phyloP scores from a whole-genome alignment of 1,140 invertebrate species.

The Antheraea pernyi region DNA sequence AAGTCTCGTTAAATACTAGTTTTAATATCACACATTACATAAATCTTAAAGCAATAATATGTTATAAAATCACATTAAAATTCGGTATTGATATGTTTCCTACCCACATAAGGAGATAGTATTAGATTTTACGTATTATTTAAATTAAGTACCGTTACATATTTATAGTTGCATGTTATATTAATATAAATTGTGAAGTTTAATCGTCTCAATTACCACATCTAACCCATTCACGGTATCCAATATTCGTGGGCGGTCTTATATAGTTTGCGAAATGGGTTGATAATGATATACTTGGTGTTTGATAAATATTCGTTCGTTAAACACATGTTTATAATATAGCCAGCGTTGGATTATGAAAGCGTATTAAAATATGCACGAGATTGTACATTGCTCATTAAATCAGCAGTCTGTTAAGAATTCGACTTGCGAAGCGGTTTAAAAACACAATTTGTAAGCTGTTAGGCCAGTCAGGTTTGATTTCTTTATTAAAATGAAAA shows the following conservation, averaged over 20 bases:
- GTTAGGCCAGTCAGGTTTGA: not conserved
- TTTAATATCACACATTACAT: too few species aligned
- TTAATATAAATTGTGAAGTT: not conserved
- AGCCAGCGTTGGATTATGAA: not conserved
- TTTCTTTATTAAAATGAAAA: too few species aligned
- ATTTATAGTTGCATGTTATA: too few species aligned
- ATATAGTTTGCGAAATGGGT: not conserved
- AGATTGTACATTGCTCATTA: not conserved
- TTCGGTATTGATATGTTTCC: too few species aligned
- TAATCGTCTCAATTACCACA: not conserved
- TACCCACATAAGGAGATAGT: too few species aligned
- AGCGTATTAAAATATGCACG: not conserved
- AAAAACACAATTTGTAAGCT: not conserved
- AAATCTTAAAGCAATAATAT: too few species aligned
- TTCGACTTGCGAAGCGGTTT: not conserved
- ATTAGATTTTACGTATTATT: too few species aligned
- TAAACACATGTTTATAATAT: not conserved
- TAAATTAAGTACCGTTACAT: too few species aligned
- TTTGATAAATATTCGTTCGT: not conserved
- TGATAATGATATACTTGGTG: not conserved
- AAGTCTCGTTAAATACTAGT: too few species aligned
- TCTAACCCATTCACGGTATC: not conserved
- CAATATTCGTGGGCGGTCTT: slow-evolving; percentile 1
- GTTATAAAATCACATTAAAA: too few species aligned
- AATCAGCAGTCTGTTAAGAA: not conserved